Evolutionary conservation across 2,888 invertebrate species (phyloP), one percentile per base, ranked within the genome.

Genomic region (Macrophya alboannulata): DNA sequence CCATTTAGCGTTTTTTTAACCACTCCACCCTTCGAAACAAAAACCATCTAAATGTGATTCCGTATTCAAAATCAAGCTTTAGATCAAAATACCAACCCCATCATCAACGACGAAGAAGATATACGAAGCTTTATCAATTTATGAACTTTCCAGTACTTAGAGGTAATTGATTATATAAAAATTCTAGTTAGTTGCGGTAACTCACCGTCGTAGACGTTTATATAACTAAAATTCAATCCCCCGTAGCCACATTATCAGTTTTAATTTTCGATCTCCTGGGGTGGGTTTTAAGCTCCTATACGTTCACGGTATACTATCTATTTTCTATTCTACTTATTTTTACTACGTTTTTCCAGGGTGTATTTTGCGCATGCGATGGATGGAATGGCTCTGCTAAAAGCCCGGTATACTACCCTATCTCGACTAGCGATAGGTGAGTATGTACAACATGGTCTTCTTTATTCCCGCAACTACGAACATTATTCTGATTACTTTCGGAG

Each of bases 401-500:
- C 68, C 21, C 65, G 4, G 9, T 59, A 59, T 10, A 59, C 59
- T 59, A 25, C 59, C 62, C 21, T 12, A 25, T 62, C 62, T 25
- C 62, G 0, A 62, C 12, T 12, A 62, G 25, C 25, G 62, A 62
- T 62, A 62, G 62, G 4, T 21, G 25, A 68, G 68, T 68, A 31
- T 31, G 31, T 31, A 31, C 3, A 3, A 68, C 68, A 37, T 17
- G 37, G 68, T 68, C 25, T 62, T 25, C 62, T 25, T 68, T 6
- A 17, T 68, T 37, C 68, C 37, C 12, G 37, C 31, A 68, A 68
- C 68, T 68, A 17, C 77, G 10, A n/a, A 77, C 77, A 77, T 77
- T 77, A 77, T 77, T 77, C 77, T 77, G 77, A 77, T 77, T 77
- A 77, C 77, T 77, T 77, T 51, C 51, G 8, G 37, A 77, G 77